Evolutionary conservation across 2,797 vertebrate species (phyloP).

Genomic region (Diceros bicornis): DNA sequence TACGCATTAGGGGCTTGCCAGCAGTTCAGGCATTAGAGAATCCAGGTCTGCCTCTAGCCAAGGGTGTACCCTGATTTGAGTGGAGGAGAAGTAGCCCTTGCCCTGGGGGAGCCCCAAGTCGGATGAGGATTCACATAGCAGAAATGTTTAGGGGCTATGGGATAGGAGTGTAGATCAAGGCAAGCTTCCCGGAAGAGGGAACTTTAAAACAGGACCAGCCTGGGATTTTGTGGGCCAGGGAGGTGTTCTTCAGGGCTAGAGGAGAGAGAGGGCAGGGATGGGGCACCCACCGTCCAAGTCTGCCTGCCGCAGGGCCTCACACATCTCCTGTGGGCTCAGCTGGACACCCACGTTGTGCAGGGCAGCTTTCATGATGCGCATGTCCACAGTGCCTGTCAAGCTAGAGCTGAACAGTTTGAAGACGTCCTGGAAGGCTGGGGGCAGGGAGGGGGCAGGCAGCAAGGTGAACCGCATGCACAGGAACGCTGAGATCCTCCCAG

Average conservation of each 20-base stretch:
- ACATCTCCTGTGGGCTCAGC: slow-evolving; percentile 56
- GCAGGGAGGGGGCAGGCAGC: neutral
- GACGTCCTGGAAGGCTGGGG: slow-evolving; percentile 76
- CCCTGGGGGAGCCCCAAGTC: neutral
- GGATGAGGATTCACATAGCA: neutral
- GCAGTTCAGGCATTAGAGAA: neutral
- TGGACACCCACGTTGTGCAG: slow-evolving; percentile 52
- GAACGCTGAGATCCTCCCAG: neutral
- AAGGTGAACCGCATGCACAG: accelerated
- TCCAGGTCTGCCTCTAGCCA: neutral
- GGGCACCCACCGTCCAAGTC: slow-evolving; percentile 67
- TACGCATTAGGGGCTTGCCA: neutral
- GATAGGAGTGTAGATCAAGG: neutral
- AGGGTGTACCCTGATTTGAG: neutral
- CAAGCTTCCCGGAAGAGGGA: neutral
- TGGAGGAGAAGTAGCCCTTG: neutral
- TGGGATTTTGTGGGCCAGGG: neutral
- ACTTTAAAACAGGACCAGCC: neutral
- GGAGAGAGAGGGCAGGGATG: neutral
- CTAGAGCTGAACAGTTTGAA: slow-evolving; percentile 77
- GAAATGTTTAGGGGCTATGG: neutral
- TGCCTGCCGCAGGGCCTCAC: slow-evolving; percentile 67
- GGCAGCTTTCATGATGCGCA: slow-evolving; percentile 41
- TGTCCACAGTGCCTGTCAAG: slow-evolving; percentile 23
- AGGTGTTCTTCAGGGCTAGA: neutral